Percentiles rank a stretch among this genome's conserved stretches.
These are phyloP conservation scores for Amblyjoppa proteus DNA, from an alignment of 2,888 invertebrate genomes.

Conservation along the genomic window DNA sequence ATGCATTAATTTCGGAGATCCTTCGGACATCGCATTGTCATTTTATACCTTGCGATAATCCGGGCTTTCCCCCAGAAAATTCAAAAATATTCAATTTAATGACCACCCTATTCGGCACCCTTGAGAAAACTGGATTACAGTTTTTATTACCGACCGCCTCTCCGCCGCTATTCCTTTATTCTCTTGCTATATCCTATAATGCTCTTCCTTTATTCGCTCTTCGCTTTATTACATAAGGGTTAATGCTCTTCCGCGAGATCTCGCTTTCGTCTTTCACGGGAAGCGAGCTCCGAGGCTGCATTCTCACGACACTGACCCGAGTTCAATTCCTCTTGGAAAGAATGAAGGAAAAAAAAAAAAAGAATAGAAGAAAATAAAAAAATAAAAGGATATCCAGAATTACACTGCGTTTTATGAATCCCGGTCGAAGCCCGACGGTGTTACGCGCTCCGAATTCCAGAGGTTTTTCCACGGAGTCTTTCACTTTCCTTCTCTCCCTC, in stretches of 20 bases:
- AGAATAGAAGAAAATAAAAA: conserved; percentile 13
- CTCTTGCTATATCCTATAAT: too few species aligned
- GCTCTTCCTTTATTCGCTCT: too few species aligned
- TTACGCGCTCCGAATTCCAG: conserved; percentile 30
- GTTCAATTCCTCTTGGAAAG: background rate
- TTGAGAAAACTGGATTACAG: too few species aligned
- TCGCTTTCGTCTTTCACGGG: background rate
- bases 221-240: background rate
- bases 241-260: background rate
- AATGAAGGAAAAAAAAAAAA: background rate
- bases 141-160: too few species aligned
- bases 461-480: conserved; percentile 41
- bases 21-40: too few species aligned
- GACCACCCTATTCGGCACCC: too few species aligned
- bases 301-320: background rate
- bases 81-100: too few species aligned
- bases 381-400: background rate
- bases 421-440: conserved; percentile 35
- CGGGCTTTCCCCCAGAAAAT: too few species aligned
- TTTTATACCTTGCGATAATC: too few species aligned
- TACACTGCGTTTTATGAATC: conserved; percentile 12
- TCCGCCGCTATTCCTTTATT: too few species aligned
- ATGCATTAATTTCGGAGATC: too few species aligned
- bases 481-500: background rate
- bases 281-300: background rate